These are phyloP conservation scores for Sardinella longiceps DNA, from an alignment of 2,797 vertebrate genomes.

Conservation along the genomic window DNA sequence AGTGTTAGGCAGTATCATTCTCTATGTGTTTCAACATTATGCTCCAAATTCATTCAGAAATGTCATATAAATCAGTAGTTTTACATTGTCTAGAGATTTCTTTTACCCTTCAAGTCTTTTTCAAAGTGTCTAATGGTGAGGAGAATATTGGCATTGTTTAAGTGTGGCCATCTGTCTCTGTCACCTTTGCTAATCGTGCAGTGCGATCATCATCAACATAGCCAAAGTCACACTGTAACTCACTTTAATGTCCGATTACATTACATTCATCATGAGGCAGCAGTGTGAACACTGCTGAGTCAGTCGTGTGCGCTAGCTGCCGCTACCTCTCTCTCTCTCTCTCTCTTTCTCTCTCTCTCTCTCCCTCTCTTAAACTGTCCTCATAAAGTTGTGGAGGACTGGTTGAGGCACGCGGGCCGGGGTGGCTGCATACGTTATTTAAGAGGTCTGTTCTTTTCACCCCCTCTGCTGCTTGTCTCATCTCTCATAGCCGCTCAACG, in stretches of 20 bases:
- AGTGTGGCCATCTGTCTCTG: neutral
- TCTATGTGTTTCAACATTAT: neutral
- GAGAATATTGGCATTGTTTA: neutral
- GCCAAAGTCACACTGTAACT: neutral
- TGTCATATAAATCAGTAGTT: neutral
- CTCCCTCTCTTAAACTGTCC: neutral
- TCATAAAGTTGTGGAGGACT: neutral
- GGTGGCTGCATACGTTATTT: constrained; percentile 3
- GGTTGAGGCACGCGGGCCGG: neutral
- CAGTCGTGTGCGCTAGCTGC: neutral
- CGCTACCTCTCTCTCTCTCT: neutral
- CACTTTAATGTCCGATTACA: neutral
- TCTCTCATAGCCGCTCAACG: too few species aligned
- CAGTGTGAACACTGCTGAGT: neutral
- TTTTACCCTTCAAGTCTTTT: neutral
- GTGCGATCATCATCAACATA: neutral
- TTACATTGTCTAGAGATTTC: neutral
- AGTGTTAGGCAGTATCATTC: neutral
- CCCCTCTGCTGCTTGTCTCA: neutral
- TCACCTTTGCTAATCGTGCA: neutral
- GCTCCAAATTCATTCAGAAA: neutral
- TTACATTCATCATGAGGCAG: neutral
- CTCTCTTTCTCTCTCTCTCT: neutral
- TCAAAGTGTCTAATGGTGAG: neutral
- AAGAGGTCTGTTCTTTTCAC: neutral